Evolutionary conservation across 2,888 invertebrate genomes (phyloP), one percentile per base, ranked within the genome.

Genomic region (Eristalinus aeneus): DNA sequence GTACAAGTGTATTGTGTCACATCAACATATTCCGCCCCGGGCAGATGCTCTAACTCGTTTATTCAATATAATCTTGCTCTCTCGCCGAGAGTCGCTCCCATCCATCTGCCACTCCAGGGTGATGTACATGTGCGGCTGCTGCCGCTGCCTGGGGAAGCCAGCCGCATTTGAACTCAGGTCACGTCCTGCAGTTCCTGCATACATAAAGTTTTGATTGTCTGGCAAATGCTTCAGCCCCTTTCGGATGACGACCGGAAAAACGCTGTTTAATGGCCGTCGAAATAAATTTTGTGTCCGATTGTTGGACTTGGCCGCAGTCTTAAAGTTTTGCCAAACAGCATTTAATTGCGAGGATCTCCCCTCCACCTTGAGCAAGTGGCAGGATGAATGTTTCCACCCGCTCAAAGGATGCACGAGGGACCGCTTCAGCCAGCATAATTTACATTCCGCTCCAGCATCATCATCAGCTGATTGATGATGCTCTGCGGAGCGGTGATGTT

Each of bases 361-460:
- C n/a, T 31, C 46, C 4, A 20, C 20, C 16, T 27, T 56, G 10
- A 9, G 27, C 34, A 39, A 22, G 75, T 36, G 65, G 69, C 58
- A 46, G 32, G 71, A 75, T 64, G 71, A 75, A 75, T 65, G 60
- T 32, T 56, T 58, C 46, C 39, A 11, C 58, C 58, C 20, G 22
- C 73, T 72, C 32, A 22, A 68, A 65, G 23, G 58, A 58, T 60
- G 53, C 16, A 74, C 64, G 64, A 76, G 58, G 60, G 73, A 73
- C 69, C 46, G 16, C 46, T 46, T 27, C 76, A 80, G 75, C 31
- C 39, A 76, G 65, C 58, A 81, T 85, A 83, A 83, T 83, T 83
- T 83, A 73, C 83, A 78, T 74, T 77, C 73, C 68, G 78, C 82
- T 77, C 68, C 73, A 78, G 69, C 78, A 77, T 76, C 73, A 85